Percentiles rank a stretch among this genome's conserved stretches.
Conservation (phyloP, 2,888 invertebrate genomes). For the Macrophya alboannulata region DNA sequence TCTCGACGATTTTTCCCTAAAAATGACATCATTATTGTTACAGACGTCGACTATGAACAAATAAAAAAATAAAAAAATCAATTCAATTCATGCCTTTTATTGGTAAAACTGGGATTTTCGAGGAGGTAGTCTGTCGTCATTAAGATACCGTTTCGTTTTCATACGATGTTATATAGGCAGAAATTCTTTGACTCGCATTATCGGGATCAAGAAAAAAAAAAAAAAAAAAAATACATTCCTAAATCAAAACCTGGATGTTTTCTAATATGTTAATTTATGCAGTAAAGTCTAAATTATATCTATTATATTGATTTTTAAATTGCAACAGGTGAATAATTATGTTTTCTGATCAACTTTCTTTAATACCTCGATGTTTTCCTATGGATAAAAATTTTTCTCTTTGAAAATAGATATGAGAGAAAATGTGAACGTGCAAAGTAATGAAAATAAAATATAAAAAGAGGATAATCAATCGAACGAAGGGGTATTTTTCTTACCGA, state of each 20-base stretch:
- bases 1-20: not conserved
- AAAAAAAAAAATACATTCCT: not conserved
- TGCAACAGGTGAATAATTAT: not conserved
- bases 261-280: not conserved
- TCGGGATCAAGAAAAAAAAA: not conserved
- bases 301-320: not conserved
- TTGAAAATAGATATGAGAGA: not conserved
- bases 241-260: not conserved
- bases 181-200: not conserved
- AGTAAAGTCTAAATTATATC: too few species aligned
- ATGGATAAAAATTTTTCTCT: not conserved
- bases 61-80: not conserved
- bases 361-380: not conserved
- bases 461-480: not conserved
- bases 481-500: not conserved
- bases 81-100: not conserved
- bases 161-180: not conserved
- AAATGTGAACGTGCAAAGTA: not conserved
- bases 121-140: not conserved
- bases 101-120: not conserved
- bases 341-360: not conserved
- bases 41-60: not conserved
- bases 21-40: not conserved
- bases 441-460: not conserved
- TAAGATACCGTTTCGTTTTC: not conserved